These are phyloP conservation scores for Acromyrmex heyeri DNA, from an alignment of 1,140 invertebrate species.

Conservation along the genomic window DNA sequence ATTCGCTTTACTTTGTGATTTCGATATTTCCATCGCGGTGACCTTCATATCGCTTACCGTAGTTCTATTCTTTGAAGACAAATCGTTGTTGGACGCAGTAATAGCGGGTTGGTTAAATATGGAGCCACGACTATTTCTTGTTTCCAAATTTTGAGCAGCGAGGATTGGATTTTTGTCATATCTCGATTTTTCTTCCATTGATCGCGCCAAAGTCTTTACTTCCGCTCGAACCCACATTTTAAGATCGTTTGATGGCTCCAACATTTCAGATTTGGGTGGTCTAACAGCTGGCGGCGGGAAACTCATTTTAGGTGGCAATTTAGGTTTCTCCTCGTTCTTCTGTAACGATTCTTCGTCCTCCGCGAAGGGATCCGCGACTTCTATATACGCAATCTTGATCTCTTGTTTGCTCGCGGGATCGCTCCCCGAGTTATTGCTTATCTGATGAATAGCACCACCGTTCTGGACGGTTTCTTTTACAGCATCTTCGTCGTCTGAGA, in stretches of 20 bases:
- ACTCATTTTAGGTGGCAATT: conserved; percentile 70
- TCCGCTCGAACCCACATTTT: conserved; percentile 81
- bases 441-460: conserved; percentile 53
- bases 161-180: conserved; percentile 33
- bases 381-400: conserved; percentile 83
- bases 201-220: conserved; percentile 70
- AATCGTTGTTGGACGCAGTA: background rate
- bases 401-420: conserved; percentile 68
- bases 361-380: conserved; percentile 84
- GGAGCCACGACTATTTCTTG: conserved; percentile 1
- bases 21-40: background rate
- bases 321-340: conserved; percentile 60
- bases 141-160: background rate
- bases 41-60: background rate
- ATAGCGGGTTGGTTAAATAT: conserved; percentile 11
- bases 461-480: conserved; percentile 76
- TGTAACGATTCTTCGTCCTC: conserved; percentile 62
- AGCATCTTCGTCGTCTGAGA: conserved; percentile 85
- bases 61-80: background rate
- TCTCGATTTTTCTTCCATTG: conserved; percentile 48
- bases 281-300: conserved; percentile 51
- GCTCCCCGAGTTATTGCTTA: conserved; percentile 45
- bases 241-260: conserved; percentile 80
- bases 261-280: conserved; percentile 69
- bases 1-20: conserved; percentile 12